Evolutionary conservation across 2,113 vertebrate genomes (phyloP), one percentile per base, ranked within the genome.

Genomic region (Zapornia atra): DNA sequence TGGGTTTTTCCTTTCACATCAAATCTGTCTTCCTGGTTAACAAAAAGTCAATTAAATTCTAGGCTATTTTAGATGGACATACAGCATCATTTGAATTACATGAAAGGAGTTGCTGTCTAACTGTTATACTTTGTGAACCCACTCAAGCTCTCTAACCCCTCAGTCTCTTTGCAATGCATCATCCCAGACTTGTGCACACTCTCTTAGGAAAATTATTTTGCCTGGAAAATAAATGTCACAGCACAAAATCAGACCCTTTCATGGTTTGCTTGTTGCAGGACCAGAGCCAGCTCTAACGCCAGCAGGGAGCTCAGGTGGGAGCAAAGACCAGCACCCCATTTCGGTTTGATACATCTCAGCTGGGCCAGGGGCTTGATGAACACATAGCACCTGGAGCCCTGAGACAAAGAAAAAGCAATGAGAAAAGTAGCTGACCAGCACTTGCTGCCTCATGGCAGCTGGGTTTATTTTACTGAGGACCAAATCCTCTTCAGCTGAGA

Each of bases 361-460:
- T 86, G 64, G 48, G 53, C 36, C 28, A 40, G 4, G 13, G 36
- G 1, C 20, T 61, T 54, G 79, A 44, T 21, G 31, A 24, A 24
- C 34, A 19, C 12, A 13, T 6, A 38, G 84, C 87, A 89, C 17
- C 79, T 63, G 70, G 38, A 88, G 88, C 57, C 28, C 34, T 12
- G n/a, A 53, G 28, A 59, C 31, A 53, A 53, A 51, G 42, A 18
- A 66, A 70, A 57, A 57, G 59, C 82, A 36, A 12, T 5, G 17
- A 50, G 82, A 65, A 65, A 73, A 82, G 88, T 34, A 69, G 38
- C 66, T 90, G 92, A 81, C 66, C 91, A 70, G 38, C 77, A 86
- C 64, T 83, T 92, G 92, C 92, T 80, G 54, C 80, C 92, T 92
- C n/a, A 75, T 56, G 75, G 84, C 59, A 65, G 28, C 33, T 86